Conservation (phyloP, 2,888 invertebrate species). For the Bembecia ichneumoniformis region DNA sequence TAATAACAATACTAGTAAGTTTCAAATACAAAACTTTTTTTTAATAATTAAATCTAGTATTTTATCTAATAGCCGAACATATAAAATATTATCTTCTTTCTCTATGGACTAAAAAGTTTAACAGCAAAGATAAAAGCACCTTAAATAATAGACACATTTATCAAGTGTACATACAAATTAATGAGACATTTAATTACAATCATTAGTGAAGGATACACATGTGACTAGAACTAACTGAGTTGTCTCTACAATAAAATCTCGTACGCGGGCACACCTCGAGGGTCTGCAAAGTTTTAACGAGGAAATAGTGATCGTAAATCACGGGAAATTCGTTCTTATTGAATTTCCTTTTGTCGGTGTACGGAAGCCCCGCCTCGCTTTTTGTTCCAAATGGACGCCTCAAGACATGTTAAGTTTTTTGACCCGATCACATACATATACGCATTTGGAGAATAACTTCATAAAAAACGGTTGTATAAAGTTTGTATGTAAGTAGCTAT, state of each 20-base stretch:
- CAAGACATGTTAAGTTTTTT: constrained; percentile 42
- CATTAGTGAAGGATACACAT: background rate
- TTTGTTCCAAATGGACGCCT: constrained; percentile 54
- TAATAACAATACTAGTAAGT: no score
- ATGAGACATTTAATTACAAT: background rate
- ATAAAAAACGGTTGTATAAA: constrained; percentile 14
- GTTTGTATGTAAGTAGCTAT: constrained; percentile 12
- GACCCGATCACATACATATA: constrained; percentile 7
- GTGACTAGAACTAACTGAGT: constrained; percentile 20
- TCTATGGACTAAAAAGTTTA: no score
- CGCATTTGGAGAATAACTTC: constrained; percentile 4
- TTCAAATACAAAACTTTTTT: no score
- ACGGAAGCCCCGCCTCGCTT: constrained; percentile 52
- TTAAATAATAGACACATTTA: background rate
- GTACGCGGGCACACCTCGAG: constrained; percentile 52
- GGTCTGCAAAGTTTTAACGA: constrained; percentile 56
- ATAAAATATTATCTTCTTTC: no score
- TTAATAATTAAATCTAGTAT: no score
- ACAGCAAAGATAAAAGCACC: no score
- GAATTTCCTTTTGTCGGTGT: constrained; percentile 65
- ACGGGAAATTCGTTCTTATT: constrained; percentile 69
- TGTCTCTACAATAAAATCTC: constrained; percentile 50
- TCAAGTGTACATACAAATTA: background rate
- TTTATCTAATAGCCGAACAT: no score
- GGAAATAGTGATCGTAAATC: constrained; percentile 71